A percentile compares a stretch with the other conserved stretches of the same genome.
Conservation (phyloP, 2,888 invertebrate species). For the Drosophila koepferae region DNA sequence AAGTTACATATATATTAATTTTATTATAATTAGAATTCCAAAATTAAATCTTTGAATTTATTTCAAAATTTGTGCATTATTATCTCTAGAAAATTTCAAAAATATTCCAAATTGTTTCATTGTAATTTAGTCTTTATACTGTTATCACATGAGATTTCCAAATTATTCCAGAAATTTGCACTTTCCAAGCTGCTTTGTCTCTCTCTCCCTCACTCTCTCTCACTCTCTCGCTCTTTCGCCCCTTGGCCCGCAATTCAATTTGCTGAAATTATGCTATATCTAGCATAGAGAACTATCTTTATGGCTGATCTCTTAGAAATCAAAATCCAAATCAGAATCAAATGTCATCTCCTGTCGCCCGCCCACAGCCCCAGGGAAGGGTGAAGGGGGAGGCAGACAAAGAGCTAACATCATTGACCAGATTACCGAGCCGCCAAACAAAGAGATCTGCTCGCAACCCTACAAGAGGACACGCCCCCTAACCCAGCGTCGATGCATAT, state of each 20-base stretch:
- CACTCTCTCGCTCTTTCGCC: neutral
- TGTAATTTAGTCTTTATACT: neutral
- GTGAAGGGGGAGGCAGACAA: slow-evolving; percentile 34
- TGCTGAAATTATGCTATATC: neutral
- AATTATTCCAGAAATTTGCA: slow-evolving; percentile 8
- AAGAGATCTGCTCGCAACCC: slow-evolving; percentile 41
- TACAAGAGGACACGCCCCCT: slow-evolving; percentile 17
- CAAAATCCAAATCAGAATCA: slow-evolving; percentile 49
- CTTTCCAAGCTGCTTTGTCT: neutral
- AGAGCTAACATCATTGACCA: slow-evolving; percentile 58
- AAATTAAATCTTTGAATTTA: neutral
- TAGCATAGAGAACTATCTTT: neutral
- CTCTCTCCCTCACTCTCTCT: too few species aligned
- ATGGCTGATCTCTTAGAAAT: slow-evolving; percentile 35
- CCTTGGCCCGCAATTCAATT: slow-evolving; percentile 4
- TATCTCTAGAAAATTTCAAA: neutral
- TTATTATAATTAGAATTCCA: neutral
- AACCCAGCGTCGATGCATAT: neutral
- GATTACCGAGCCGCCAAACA: slow-evolving; percentile 51
- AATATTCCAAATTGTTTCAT: neutral
- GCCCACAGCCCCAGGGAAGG: slow-evolving; percentile 5
- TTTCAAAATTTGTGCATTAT: neutral
- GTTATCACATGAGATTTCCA: slow-evolving; percentile 6
- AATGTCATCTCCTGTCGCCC: slow-evolving; percentile 50
- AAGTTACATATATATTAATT: neutral